Base-by-base conservation (phyloP, 2,113 vertebrate species). In the Pelvicachromis taeniatus region DNA sequence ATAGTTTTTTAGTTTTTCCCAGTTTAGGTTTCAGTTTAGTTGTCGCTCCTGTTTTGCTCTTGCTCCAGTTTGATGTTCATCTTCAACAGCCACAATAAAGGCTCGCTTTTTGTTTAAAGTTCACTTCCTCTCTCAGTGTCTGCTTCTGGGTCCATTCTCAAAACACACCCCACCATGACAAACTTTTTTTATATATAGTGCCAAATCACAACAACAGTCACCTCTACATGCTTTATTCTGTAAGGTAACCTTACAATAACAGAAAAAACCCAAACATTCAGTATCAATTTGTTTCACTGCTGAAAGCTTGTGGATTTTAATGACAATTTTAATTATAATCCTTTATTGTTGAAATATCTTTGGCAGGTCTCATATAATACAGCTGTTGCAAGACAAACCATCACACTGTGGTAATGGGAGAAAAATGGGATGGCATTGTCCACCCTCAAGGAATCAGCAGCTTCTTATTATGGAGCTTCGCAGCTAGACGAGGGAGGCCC, bases 361-460 rank as follows among this genome's bases (percentile, higher is more conserved):
- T 3, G 1, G 7, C 9, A 40, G 35, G 29, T 73, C 14, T 68
- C 31, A 48, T 58, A 35, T 58, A 21, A 53, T 4, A 9, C 16
- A 58, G 48, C 77, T 14, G 19, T 77, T 6, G 31, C 29, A 56
- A 63, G n/a, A 63, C 21, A 73, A 21, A 3, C 0, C 2, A 8
- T 59, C 23, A 5, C 35, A 17, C 23, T 42, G 9, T 14, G 17
- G 8, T 40, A 52, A 81, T 54, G 77, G n/a, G n/a, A 54, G 11
- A 59, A 70, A 83, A 56, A 53, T 80, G 73, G 42, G n/a, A 55
- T 65, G 52, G 7, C 31, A 2, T 83, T 73, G 53, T 83, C 48
- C 58, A 83, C 54, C 77, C 85, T 58, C 13, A 12, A 19, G 87
- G 82, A 85, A 84, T 84, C 48, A 79, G 38, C 65, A n/a, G 65